Conservation (phyloP, 2,797 vertebrate species). For the Ptychobarbus kaznakovi region DNA sequence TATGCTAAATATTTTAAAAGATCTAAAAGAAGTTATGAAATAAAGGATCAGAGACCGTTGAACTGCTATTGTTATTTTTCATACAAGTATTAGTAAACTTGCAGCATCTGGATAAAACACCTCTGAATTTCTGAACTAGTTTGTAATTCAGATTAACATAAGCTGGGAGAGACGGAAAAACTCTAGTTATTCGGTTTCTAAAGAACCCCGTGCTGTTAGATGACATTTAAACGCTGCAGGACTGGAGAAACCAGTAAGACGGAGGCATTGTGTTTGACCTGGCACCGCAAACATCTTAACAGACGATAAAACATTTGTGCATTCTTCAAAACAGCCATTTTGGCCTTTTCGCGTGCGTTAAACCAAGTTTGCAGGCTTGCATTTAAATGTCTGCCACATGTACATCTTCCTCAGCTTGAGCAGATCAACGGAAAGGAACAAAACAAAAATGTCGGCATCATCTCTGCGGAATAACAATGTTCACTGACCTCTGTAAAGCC, state of each 20-base stretch:
- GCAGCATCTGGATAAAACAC: not conserved
- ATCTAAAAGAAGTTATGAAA: not conserved
- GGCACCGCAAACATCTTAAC: not conserved
- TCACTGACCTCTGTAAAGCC: conserved; percentile 51
- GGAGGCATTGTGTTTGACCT: not conserved
- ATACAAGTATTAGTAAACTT: not conserved
- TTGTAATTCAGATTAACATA: not conserved
- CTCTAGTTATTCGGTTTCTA: not conserved
- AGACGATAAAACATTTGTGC: conserved; percentile 7
- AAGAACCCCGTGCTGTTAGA: conserved; percentile 4
- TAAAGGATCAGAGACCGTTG: not conserved
- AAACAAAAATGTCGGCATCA: conserved; percentile 51
- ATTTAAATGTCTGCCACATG: conserved; percentile 19
- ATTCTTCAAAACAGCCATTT: not conserved
- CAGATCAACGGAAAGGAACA: conserved; percentile 21
- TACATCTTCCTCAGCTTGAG: not conserved
- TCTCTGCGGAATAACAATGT: conserved; percentile 38
- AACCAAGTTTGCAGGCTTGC: not conserved
- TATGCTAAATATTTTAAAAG: not conserved
- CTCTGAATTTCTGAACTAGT: not conserved
- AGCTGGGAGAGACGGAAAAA: not conserved
- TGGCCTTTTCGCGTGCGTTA: not conserved
- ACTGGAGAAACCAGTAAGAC: conserved; percentile 21
- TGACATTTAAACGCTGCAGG: conserved; percentile 21
- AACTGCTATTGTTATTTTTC: not conserved